Base-by-base conservation (phyloP, 2,113 vertebrate species). In the Chrysochloris asiatica region DNA sequence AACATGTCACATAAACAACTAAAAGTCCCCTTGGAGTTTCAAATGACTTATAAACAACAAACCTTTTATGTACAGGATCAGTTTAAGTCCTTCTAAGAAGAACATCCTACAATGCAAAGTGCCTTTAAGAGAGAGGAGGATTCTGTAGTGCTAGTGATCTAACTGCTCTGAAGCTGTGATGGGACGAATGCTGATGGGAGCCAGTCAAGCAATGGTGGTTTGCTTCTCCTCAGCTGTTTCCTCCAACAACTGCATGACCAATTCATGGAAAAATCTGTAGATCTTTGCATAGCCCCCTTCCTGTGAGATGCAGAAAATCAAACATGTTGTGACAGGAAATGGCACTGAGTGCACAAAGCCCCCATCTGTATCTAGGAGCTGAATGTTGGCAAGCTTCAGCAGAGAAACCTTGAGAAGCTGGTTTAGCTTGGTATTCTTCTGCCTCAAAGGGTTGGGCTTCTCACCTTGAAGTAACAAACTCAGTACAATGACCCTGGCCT, bases 231-330 rank as follows among this genome's bases (percentile, higher is more conserved):
- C 99, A 0, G 99, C 99, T 63, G 98, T 99, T 97, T 99, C 99
- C 95, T 99, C 99, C 98, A 99, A 97, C 85, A 99, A 98, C 97
- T 99, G 99, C 96, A 99, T 99, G 97, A 99, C 98, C 97, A 99
- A 98, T 98, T 99, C 99, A 12, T 98, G 98, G 96, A 99, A 98
- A 90, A 99, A 98, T 89, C 99, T 99, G 95, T 98, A 98, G 81
- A 99, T 93, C 91, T 97, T 97, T 56, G 98, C 97, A 81, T 99
- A 99, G 71, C 98, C 99, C 17, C 98, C 94, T n/a, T 30, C 98
- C 97, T 0, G 99, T 99, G 97, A 99, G 98, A 98, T 99, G 99
- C 95, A 99, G 99, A 98, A 99, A 99, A 97, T 99, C 99, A 67
- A 99, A 99, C 99, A 99, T 99, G 97, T 99, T 99, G 92, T 98